These are phyloP conservation scores for Seladonia tumulorum DNA, from an alignment of 2,888 invertebrate genomes.

Conservation along the genomic window DNA sequence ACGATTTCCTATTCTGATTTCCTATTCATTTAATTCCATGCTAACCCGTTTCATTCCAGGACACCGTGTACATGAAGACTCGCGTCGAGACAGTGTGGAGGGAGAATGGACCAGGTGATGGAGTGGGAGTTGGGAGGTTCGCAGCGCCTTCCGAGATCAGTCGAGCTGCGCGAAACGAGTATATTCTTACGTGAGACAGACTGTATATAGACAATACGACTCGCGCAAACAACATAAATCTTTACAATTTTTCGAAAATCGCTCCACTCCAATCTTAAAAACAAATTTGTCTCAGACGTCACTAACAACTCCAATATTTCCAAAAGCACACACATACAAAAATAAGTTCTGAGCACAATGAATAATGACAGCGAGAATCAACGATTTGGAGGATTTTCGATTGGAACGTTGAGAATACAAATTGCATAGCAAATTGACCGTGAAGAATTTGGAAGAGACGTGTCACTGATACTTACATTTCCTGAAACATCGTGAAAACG, in stretches of 20 bases:
- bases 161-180: too few species aligned
- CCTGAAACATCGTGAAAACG: neutral
- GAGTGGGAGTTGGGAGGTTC: too few species aligned
- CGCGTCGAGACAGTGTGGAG: too few species aligned
- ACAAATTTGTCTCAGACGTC: neutral
- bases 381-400: neutral
- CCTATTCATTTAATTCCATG: too few species aligned
- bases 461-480: slow-evolving; percentile 2
- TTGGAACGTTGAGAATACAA: neutral
- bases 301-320: neutral
- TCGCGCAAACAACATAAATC: neutral
- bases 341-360: neutral
- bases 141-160: too few species aligned
- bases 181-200: too few species aligned
- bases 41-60: too few species aligned
- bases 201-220: neutral
- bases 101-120: too few species aligned
- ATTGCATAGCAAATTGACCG: neutral
- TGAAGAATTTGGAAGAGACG: neutral
- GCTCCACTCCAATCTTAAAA: neutral
- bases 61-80: too few species aligned
- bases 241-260: neutral
- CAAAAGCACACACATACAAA: too few species aligned
- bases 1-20: too few species aligned
- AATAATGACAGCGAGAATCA: neutral